These are phyloP conservation scores for Coptotermes formosanus DNA, from an alignment of 1,140 invertebrate species.

Conservation along the genomic window DNA sequence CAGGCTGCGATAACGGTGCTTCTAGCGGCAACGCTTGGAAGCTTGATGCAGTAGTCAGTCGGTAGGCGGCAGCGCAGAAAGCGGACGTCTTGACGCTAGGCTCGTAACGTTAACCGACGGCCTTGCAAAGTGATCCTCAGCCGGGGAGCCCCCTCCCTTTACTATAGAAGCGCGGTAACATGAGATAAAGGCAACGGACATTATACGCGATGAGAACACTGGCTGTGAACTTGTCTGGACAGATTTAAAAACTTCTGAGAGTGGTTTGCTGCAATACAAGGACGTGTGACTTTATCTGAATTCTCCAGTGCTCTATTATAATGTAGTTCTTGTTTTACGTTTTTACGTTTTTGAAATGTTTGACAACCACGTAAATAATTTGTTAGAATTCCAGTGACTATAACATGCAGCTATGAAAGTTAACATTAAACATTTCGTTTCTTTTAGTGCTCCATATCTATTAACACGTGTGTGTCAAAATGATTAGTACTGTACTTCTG, in stretches of 20 bases:
- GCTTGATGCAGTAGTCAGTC: neutral
- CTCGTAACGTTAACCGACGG: neutral
- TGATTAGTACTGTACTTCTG: neutral
- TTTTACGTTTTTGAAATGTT: neutral
- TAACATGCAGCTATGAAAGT: neutral
- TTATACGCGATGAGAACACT: no score
- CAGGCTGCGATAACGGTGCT: neutral
- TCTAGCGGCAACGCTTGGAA: neutral
- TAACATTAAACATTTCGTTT: neutral
- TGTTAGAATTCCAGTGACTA: neutral
- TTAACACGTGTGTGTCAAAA: neutral
- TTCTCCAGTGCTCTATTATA: neutral
- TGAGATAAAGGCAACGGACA: neutral
- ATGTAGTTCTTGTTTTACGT: neutral
- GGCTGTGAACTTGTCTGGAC: neutral
- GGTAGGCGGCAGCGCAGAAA: constrained; percentile 2
- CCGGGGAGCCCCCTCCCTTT: neutral
- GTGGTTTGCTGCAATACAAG: neutral
- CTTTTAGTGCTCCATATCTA: neutral
- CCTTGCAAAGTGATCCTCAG: neutral
- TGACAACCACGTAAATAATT: neutral
- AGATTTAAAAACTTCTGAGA: no score
- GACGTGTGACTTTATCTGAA: neutral
- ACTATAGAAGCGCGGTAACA: no score
- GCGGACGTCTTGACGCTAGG: neutral